These are phyloP conservation scores for Xerus inauris DNA, from an alignment of 2,113 vertebrate species.

Conservation along the genomic window DNA sequence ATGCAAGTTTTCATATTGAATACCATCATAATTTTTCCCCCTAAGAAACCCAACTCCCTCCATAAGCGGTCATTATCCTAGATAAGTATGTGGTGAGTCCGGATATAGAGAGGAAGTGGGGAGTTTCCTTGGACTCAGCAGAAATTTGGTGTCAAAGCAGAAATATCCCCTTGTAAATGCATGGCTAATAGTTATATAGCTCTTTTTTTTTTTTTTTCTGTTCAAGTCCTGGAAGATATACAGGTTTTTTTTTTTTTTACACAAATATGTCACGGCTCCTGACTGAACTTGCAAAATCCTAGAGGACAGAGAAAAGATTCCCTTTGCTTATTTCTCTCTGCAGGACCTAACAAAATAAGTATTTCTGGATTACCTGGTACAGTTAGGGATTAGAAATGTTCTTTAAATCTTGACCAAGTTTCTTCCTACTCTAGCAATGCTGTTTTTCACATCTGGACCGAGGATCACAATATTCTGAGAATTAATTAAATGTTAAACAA, in stretches of 20 bases:
- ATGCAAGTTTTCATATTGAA: conserved; percentile 5
- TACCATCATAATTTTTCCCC: not conserved
- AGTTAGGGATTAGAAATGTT: not conserved
- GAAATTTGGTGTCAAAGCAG: conserved; percentile 58
- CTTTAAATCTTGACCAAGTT: conserved; percentile 5
- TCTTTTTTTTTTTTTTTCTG: not conserved
- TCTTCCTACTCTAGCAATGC: not conserved
- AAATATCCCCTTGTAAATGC: conserved; percentile 26
- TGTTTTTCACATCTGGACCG: not conserved
- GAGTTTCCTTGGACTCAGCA: conserved; percentile 42
- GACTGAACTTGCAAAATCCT: conserved; percentile 4
- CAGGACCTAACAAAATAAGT: not conserved
- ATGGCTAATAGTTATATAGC: not conserved
- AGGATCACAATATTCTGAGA: not conserved
- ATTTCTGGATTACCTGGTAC: not conserved
- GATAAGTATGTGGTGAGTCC: not conserved
- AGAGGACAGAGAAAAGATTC: not conserved
- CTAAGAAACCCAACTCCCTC: not conserved
- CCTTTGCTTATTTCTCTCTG: conserved; percentile 31
- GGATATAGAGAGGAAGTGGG: not conserved
- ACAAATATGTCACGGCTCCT: not conserved
- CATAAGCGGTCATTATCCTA: conserved; percentile 26
- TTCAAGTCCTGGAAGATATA: not conserved
- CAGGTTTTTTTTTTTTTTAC: not conserved
- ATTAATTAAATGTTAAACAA: conserved; percentile 31